Percentiles rank a stretch among this genome's conserved stretches.
Evolutionary conservation across 2,888 invertebrate species (phyloP).

Genomic region (Epicampocera succincta): DNA sequence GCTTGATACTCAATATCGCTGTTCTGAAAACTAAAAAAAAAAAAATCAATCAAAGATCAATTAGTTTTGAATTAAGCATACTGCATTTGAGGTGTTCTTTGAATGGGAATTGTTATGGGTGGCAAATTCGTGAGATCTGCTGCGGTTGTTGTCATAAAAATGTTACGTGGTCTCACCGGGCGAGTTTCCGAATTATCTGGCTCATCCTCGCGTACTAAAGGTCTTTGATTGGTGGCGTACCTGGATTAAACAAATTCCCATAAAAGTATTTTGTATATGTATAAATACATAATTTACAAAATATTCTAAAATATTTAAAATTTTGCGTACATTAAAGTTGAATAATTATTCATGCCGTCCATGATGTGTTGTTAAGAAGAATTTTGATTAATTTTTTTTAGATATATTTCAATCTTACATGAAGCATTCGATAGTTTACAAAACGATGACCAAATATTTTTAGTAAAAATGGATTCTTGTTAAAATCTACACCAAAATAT

Average conservation of each 20-base stretch:
- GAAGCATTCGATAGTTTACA: slow-evolving; percentile 6
- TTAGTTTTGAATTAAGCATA: slow-evolving; percentile 35
- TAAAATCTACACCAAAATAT: slow-evolving; percentile 58
- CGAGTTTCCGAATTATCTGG: slow-evolving; percentile 43
- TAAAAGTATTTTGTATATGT: background rate
- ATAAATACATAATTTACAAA: background rate
- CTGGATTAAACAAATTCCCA: slow-evolving; percentile 62
- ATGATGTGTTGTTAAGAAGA: slow-evolving; percentile 67
- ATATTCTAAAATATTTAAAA: background rate
- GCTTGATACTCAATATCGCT: slow-evolving; percentile 74
- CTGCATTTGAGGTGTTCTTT: slow-evolving; percentile 65
- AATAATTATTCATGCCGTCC: slow-evolving; percentile 81
- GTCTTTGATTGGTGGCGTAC: slow-evolving; percentile 75
- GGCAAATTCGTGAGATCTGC: slow-evolving; percentile 37
- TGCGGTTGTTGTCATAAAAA: slow-evolving; percentile 54
- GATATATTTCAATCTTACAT: slow-evolving; percentile 30
- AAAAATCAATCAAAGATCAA: background rate
- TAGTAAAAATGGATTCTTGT: slow-evolving; percentile 14
- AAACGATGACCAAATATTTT: slow-evolving; percentile 44
- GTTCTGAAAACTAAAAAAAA: slow-evolving; percentile 68
- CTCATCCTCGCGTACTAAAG: slow-evolving; percentile 60
- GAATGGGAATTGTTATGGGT: slow-evolving; percentile 37
- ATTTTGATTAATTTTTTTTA: background rate
- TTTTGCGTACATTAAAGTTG: slow-evolving; percentile 76
- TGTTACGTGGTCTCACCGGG: slow-evolving; percentile 53